Percentiles rank a stretch among this genome's conserved stretches.
Conservation (phyloP, 2,113 vertebrate species). For the Calyptommatus sinebrachiatus region DNA sequence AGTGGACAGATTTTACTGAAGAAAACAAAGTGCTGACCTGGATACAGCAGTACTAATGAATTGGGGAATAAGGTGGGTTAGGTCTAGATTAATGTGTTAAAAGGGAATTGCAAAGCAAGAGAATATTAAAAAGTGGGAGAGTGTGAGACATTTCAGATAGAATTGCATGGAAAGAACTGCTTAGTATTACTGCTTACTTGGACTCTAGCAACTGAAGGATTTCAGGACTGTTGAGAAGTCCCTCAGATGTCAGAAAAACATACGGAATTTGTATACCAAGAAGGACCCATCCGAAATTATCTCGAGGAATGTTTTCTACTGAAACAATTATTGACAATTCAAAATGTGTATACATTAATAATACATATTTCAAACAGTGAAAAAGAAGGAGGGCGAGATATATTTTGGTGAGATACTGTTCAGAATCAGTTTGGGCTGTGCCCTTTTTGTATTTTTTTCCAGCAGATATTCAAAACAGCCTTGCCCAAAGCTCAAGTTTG, state of each 20-base stretch:
- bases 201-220: slow-evolving; percentile 87
- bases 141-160: background rate
- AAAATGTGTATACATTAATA: background rate
- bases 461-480: too few species aligned
- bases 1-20: background rate
- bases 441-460: too few species aligned
- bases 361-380: background rate
- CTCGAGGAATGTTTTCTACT: slow-evolving; percentile 47
- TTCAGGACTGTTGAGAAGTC: slow-evolving; percentile 77
- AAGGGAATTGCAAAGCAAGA: background rate
- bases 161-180: background rate
- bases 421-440: too few species aligned
- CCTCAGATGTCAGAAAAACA: slow-evolving; percentile 83
- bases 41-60: background rate
- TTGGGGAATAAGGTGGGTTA: background rate
- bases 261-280: slow-evolving; percentile 80
- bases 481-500: too few species aligned
- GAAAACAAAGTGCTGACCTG: background rate
- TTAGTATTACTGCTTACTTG: slow-evolving; percentile 75
- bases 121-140: background rate
- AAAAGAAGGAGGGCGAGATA: too few species aligned
- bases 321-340: slow-evolving; percentile 9
- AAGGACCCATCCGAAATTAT: slow-evolving; percentile 57
- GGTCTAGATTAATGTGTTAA: background rate
- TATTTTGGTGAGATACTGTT: too few species aligned